phyloP scores from a whole-genome alignment of 2,888 invertebrate species.

The Dexiosoma caninum region DNA sequence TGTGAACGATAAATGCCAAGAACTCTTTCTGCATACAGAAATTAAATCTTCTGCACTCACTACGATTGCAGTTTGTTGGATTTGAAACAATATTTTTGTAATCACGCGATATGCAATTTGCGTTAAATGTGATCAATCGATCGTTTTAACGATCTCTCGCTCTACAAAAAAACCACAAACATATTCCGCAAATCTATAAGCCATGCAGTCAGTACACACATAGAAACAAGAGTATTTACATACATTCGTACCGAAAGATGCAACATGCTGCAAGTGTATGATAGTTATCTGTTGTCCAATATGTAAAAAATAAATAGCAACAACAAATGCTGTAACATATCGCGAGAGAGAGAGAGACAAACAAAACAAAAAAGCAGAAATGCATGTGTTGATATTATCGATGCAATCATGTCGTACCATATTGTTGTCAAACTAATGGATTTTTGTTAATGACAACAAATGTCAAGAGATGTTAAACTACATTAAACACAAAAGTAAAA shows the following conservation, averaged over 20 bases:
- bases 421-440: slow-evolving; percentile 65
- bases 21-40: slow-evolving; percentile 34
- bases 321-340: slow-evolving; percentile 25
- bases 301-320: slow-evolving; percentile 33
- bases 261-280: slow-evolving; percentile 47
- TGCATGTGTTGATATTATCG: slow-evolving; percentile 64
- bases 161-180: slow-evolving; percentile 24
- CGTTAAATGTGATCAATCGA: slow-evolving; percentile 64
- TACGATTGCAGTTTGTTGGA: slow-evolving; percentile 14
- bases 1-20: slow-evolving; percentile 44
- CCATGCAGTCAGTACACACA: background rate
- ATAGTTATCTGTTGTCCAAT: slow-evolving; percentile 56
- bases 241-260: slow-evolving; percentile 10
- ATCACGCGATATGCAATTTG: slow-evolving; percentile 65
- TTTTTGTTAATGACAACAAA: slow-evolving; percentile 63
- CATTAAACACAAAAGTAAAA: slow-evolving; percentile 48
- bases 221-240: background rate
- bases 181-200: background rate
- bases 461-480: slow-evolving; percentile 61
- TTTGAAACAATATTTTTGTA: slow-evolving; percentile 54
- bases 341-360: background rate
- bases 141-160: slow-evolving; percentile 59
- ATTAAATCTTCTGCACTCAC: slow-evolving; percentile 13
- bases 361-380: background rate
- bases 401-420: slow-evolving; percentile 65